Base-by-base conservation (phyloP, 2,888 invertebrate genomes). In the Helleia helle region DNA sequence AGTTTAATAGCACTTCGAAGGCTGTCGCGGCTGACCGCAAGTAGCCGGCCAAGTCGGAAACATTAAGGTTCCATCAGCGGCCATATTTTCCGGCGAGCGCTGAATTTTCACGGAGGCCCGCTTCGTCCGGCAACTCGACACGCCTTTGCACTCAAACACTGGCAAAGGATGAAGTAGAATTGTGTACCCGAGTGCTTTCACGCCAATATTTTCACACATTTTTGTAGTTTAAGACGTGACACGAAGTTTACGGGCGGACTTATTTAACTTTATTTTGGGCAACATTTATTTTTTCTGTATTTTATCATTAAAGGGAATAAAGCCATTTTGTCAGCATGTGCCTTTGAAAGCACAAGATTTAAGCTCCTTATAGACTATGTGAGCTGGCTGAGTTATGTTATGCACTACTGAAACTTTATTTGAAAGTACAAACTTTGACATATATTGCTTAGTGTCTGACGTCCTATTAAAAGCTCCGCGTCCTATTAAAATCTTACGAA, bases 141-240 rank as follows among this genome's bases (percentile, higher is more conserved):
- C 76, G 81, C 74, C 80, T 81, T 81, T 81, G 81, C 81, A 81
- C 81, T 83, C 77, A 80, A 71, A 69, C 70, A 59, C 60, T 66
- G 58, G 62, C 66, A 63, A 54, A 62, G 63, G 49, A 72, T 69
- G 67, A 65, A 74, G 73, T 65, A 64, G 67, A 69, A 71, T 70
- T 70, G 70, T 72, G 72, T 76, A 71, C 66, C 62, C 59, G 63
- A 54, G 56, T 58, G 65, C 61, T 62, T 62, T 52, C 49, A 49
- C 55, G 65, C 67, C 72, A 64, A 74, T 76, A 76, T 74, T 71
- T 74, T 59, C 58, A 65, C 65, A 63, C 55, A 60, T 63, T 64
- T 65, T 66, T 47, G 41, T 44, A 46, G 25, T 44, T 47, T 43
- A 42, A 50, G 41, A 44, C 44, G 36, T 43, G 46, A 40, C 39